Evolutionary conservation across 37 sponge, comb jelly and placozoan species (phyloP).

Genomic region (Bolinopsis microptera): DNA sequence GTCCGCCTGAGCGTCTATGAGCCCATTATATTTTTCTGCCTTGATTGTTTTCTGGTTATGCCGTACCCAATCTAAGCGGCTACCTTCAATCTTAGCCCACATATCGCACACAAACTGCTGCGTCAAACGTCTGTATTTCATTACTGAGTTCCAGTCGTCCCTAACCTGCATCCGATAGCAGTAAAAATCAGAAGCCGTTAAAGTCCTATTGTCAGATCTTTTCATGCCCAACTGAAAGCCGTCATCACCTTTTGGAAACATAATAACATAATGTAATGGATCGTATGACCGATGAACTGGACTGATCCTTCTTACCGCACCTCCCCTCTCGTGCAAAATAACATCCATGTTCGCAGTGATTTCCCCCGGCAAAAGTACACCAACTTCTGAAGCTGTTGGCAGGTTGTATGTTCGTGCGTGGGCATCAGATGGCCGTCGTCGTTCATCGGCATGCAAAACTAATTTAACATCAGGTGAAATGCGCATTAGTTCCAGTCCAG

Average conservation of each 20-base stretch:
- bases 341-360: not conserved
- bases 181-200: not conserved
- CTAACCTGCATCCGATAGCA: not conserved
- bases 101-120: not conserved
- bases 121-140: not conserved
- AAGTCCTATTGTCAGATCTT: not conserved
- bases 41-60: not conserved
- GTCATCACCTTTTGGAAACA: constrained; percentile 5
- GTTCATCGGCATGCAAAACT: not conserved
- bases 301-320: not conserved
- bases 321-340: not conserved
- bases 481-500: constrained; percentile 1
- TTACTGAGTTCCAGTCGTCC: not conserved
- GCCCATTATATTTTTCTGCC: constrained; percentile 7
- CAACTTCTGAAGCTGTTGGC: constrained; percentile 12
- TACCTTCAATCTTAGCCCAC: not conserved
- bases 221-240: not conserved
- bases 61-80: not conserved
- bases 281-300: not conserved
- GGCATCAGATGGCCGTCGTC: not conserved
- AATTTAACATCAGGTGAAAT: not conserved
- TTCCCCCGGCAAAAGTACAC: not conserved
- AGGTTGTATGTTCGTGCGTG: not conserved
- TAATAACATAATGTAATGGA: constrained; percentile 1
- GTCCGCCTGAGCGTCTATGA: not conserved